Evolutionary conservation across 2,113 vertebrate genomes (phyloP).

Genomic region (Saiga tatarica): DNA sequence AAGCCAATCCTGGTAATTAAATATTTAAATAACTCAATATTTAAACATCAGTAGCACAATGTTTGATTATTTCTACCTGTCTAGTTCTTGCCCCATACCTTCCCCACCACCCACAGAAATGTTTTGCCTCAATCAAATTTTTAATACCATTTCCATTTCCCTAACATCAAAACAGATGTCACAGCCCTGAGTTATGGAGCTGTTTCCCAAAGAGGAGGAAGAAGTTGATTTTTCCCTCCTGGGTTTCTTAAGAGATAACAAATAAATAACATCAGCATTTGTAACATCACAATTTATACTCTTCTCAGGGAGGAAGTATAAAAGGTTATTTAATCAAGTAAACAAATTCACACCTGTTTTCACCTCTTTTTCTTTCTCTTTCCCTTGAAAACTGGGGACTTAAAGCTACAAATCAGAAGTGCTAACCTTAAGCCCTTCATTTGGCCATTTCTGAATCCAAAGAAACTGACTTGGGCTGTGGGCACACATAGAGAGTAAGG

Average conservation of each 20-base stretch:
- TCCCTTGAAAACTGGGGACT: background rate
- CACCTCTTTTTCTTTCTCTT: background rate
- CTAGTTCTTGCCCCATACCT: background rate
- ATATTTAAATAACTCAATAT: background rate
- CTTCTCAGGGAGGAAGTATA: background rate
- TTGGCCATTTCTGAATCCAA: background rate
- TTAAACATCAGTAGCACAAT: background rate
- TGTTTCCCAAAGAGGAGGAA: conserved; percentile 40
- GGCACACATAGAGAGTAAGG: background rate
- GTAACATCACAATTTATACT: conserved; percentile 48
- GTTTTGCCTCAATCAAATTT: conserved; percentile 53
- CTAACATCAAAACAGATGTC: conserved; percentile 74
- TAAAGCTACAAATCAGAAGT: background rate
- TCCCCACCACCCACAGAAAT: background rate
- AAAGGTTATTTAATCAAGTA: conserved; percentile 48
- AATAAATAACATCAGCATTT: conserved; percentile 58
- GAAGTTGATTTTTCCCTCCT: conserved; percentile 1
- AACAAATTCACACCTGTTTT: conserved; percentile 42
- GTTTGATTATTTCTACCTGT: background rate
- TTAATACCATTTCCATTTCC: conserved; percentile 60
- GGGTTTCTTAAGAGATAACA: background rate
- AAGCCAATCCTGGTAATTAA: background rate
- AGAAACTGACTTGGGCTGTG: background rate
- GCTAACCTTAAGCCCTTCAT: background rate
- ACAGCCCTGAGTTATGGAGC: conserved; percentile 69